Evolutionary conservation across 1,140 invertebrate species (phyloP), one percentile per base, ranked within the genome.

Genomic region (Maconellicoccus hirsutus): DNA sequence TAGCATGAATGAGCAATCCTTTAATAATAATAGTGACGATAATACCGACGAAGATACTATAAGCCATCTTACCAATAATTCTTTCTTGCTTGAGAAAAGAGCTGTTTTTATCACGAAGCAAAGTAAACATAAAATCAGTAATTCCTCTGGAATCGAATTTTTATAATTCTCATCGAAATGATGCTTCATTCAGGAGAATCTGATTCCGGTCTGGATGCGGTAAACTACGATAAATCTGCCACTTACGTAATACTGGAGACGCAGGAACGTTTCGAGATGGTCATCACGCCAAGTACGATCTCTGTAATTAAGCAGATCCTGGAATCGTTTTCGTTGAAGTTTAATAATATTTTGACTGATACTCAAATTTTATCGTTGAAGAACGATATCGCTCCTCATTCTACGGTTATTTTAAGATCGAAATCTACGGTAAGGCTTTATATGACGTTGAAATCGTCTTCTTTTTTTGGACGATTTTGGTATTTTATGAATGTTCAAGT

Each of bases 201-300:
- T n/a, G 79, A 80, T 72, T 83, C 83, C 8, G 82, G 81, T 12
- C 72, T 81, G 0, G 81, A 82, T 42, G 78, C 80, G 0, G 82
- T 84, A 21, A 79, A 78, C 6, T 76, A 79, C 29, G 75, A 77
- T 0, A 79, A 82, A 70, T 78, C 82, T 33, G 87, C 88, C 21
- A 84, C 83, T 0, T 89, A 91, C 76, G 75, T 91, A 7, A 80
- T 88, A 19, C 75, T 92, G 7, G 85, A 89, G 73, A 84, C 86
- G 1, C 83, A 85, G 71, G 86, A 90, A 69, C 79, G 82, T 33
- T 78, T 92, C 3, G 86, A 89, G 75, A 75, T 91, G 3, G 90
- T 88, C 2, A 70, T 91, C n/a, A 89, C 88, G 0, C 86, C 83
- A 1, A 81, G 82, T 10, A 82, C 83, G 2, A 79, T 87, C 22